Percentiles rank a stretch among this genome's conserved stretches.
Evolutionary conservation across 2,113 vertebrate species (phyloP).

Genomic region (Hippopotamus amphibius): DNA sequence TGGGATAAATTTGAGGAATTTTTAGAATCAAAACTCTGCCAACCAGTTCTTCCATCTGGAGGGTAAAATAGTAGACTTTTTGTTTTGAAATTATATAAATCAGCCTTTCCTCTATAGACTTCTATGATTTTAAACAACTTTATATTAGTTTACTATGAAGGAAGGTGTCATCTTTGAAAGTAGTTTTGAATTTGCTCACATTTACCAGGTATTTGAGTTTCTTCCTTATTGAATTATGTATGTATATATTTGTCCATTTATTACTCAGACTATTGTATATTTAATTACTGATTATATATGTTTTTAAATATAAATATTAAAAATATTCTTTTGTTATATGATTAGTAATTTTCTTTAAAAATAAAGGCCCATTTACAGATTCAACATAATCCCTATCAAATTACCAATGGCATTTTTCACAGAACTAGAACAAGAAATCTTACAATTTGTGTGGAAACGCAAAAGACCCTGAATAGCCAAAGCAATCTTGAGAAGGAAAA

Average conservation of each 20-base stretch:
- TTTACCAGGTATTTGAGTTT: background rate
- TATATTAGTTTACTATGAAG: background rate
- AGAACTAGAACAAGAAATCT: no score
- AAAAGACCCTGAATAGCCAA: no score
- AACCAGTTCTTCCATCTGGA: background rate
- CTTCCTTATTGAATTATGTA: background rate
- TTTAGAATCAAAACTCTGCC: background rate
- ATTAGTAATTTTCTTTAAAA: background rate
- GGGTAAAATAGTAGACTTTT: background rate
- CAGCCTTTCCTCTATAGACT: background rate
- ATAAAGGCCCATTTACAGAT: background rate
- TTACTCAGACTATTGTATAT: background rate
- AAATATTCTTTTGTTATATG: background rate
- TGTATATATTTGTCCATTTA: background rate
- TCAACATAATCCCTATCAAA: no score
- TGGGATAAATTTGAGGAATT: background rate
- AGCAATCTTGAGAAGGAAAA: no score
- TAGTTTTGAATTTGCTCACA: background rate
- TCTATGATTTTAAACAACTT: background rate
- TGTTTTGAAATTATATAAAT: background rate
- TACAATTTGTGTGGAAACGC: no score
- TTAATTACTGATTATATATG: background rate
- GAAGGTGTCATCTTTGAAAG: background rate
- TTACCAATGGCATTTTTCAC: no score
- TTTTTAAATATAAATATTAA: background rate